phyloP scores from a whole-genome alignment of 2,113 vertebrate genomes.

The Micronisus gabar region DNA sequence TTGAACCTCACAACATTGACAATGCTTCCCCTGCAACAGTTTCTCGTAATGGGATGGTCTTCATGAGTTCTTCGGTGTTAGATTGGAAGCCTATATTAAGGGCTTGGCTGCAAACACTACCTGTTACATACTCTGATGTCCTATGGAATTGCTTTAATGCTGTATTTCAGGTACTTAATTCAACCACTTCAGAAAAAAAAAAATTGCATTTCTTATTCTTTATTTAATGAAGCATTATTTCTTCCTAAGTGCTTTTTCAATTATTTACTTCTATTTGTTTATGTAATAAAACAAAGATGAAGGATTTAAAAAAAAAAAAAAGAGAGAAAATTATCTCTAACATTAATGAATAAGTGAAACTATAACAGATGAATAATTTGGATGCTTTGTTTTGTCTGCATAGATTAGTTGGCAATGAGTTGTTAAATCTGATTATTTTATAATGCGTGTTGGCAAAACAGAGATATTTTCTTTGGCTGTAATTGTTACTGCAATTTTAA shows the following conservation, averaged over 20 bases:
- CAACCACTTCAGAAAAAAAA: neutral
- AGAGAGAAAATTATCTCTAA: neutral
- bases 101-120: conserved; percentile 77
- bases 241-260: neutral
- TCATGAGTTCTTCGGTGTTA: conserved; percentile 95
- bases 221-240: neutral
- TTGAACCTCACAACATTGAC: conserved; percentile 96
- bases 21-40: conserved; percentile 96
- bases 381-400: neutral
- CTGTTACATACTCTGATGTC: conserved; percentile 61
- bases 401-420: neutral
- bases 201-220: neutral
- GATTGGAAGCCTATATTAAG: conserved; percentile 91
- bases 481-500: neutral
- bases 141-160: conserved; percentile 74
- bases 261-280: neutral
- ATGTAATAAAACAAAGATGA: neutral
- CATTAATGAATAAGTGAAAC: neutral
- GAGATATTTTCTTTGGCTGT: neutral
- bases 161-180: conserved; percentile 77
- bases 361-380: neutral
- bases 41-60: conserved; percentile 96
- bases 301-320: neutral
- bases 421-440: neutral
- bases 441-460: neutral